These are phyloP conservation scores for Gopherus flavomarginatus DNA, from an alignment of 2,113 vertebrate species.

Conservation along the genomic window DNA sequence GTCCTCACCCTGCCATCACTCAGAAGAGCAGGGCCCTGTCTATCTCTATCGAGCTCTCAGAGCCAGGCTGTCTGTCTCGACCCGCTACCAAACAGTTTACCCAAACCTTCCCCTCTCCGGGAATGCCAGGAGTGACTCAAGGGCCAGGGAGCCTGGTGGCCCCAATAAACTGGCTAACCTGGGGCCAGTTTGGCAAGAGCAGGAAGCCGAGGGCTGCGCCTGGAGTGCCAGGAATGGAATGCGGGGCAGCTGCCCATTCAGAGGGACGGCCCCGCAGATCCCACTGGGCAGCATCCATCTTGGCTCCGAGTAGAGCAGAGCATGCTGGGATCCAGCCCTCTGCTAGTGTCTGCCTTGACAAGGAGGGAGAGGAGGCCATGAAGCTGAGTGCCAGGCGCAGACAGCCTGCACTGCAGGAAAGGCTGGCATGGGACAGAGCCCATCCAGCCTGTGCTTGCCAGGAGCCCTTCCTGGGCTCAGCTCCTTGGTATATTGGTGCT, in stretches of 20 bases:
- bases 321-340: not conserved
- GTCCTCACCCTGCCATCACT: no score
- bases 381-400: not conserved
- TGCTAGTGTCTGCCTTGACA: no score
- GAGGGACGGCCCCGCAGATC: not conserved
- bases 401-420: not conserved
- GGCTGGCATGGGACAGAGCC: not conserved
- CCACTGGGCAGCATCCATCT: not conserved
- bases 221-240: not conserved
- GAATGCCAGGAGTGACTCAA: not conserved
- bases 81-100: rapidly evolving
- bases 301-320: not conserved
- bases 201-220: not conserved
- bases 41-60: no score
- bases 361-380: not conserved
- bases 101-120: not conserved
- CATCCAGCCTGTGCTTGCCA: not conserved
- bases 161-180: not conserved
- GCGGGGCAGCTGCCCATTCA: not conserved
- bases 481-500: not conserved
- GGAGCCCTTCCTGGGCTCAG: not conserved
- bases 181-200: not conserved
- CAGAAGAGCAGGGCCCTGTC: no score
- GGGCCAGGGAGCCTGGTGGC: not conserved
- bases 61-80: not conserved